These are phyloP conservation scores for Lycocerus yunnanus DNA, from an alignment of 2,888 invertebrate genomes.

Conservation along the genomic window DNA sequence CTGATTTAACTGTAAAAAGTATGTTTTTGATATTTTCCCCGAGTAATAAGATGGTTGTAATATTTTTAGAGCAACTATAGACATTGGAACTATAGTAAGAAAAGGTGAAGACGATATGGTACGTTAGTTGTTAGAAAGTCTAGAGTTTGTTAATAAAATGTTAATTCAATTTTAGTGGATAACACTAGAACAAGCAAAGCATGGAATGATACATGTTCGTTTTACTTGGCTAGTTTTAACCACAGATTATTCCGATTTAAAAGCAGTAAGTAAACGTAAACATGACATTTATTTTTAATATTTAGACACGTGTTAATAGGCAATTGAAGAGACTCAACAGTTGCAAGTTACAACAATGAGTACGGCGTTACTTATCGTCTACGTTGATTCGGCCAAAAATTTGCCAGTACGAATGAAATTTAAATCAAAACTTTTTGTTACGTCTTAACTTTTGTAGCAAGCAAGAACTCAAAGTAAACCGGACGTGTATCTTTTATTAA, in stretches of 20 bases:
- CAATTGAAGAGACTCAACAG: slow-evolving; percentile 74
- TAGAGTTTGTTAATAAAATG: slow-evolving; percentile 14
- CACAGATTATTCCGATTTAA: slow-evolving; percentile 70
- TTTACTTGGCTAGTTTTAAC: slow-evolving; percentile 88
- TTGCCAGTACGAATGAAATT: slow-evolving; percentile 75
- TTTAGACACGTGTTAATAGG: slow-evolving; percentile 57
- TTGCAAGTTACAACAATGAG: slow-evolving; percentile 76
- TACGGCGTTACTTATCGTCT: slow-evolving; percentile 80
- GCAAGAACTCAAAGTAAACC: slow-evolving; percentile 74
- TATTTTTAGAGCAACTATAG: slow-evolving; percentile 71
- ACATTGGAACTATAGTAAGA: slow-evolving; percentile 70
- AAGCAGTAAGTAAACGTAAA: slow-evolving; percentile 64
- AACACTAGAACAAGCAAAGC: slow-evolving; percentile 92
- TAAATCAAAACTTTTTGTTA: background rate
- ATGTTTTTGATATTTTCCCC: background rate
- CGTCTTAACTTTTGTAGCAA: slow-evolving; percentile 58
- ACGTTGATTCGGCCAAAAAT: slow-evolving; percentile 89
- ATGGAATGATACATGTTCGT: slow-evolving; percentile 89
- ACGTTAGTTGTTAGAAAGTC: slow-evolving; percentile 49
- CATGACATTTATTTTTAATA: background rate
- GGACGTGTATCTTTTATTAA: slow-evolving; percentile 81
- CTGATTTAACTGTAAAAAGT: background rate
- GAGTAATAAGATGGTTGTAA: background rate
- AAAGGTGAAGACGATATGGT: slow-evolving; percentile 76
- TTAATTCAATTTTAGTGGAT: slow-evolving; percentile 74